Conservation (phyloP, 2,797 vertebrate genomes). For the Macrochelys suwanniensis region DNA sequence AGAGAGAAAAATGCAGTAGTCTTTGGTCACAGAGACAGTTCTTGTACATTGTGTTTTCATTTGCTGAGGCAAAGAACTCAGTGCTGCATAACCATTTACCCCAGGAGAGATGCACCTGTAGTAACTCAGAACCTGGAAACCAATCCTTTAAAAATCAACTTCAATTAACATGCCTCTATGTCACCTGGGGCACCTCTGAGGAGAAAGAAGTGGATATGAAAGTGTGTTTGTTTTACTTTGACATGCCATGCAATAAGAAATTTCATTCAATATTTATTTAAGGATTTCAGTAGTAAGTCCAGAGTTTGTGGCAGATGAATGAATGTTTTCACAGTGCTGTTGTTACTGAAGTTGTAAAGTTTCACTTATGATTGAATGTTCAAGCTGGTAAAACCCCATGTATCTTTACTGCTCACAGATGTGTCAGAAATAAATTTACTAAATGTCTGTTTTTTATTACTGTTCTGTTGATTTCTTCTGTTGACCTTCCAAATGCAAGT, state of each 20-base stretch:
- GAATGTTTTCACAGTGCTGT: conserved; percentile 74
- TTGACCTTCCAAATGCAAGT: conserved; percentile 69
- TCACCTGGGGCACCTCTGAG: conserved; percentile 68
- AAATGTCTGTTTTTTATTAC: conserved; percentile 75
- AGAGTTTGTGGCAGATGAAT: conserved; percentile 75
- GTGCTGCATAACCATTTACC: conserved; percentile 37
- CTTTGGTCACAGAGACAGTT: conserved; percentile 18
- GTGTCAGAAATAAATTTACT: conserved; percentile 73
- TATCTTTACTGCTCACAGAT: conserved; percentile 77
- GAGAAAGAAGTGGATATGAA: conserved; percentile 68
- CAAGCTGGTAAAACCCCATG: conserved; percentile 65
- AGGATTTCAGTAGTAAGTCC: conserved; percentile 76
- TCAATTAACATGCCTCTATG: conserved; percentile 45
- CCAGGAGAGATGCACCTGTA: conserved; percentile 75
- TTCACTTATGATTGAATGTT: conserved; percentile 71
- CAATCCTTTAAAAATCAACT: conserved; percentile 64
- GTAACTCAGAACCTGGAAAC: conserved; percentile 67
- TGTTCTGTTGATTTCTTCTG: conserved; percentile 57
- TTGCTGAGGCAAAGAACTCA: conserved; percentile 20
- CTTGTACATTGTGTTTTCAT: conserved; percentile 58
- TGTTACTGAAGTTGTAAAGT: conserved; percentile 76
- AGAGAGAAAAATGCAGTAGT: conserved; percentile 48
- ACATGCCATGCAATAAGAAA: conserved; percentile 75
- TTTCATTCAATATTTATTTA: conserved; percentile 79
- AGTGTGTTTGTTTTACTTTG: conserved; percentile 77